A percentile compares a stretch with the other conserved stretches of the same genome.
Evolutionary conservation across 1,140 invertebrate genomes (phyloP).

Genomic region (Drosophila pandora): DNA sequence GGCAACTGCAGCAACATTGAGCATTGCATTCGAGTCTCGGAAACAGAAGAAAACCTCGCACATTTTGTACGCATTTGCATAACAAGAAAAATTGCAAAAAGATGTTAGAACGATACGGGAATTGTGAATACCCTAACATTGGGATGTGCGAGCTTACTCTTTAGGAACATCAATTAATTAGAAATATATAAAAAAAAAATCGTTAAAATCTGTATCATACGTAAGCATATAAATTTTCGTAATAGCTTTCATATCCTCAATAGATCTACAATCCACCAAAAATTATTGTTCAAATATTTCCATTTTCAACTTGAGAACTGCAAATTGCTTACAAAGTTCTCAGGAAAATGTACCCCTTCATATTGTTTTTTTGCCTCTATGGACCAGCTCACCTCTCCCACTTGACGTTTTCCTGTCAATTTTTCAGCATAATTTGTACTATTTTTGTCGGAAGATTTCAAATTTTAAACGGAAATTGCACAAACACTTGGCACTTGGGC

Average conservation of each 20-base stretch:
- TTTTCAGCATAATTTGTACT: slow-evolving; percentile 73
- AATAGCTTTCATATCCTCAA: not conserved
- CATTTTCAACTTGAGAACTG: slow-evolving; percentile 40
- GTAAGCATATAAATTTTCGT: not conserved
- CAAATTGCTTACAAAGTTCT: slow-evolving; percentile 69
- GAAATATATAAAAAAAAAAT: too few relatives aligned
- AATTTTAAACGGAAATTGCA: slow-evolving; percentile 80
- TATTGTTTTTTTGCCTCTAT: not conserved
- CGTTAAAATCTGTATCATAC: not conserved
- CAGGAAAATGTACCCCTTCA: slow-evolving; percentile 56
- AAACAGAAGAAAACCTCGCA: slow-evolving; percentile 69
- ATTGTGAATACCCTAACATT: slow-evolving; percentile 42
- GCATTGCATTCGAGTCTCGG: slow-evolving; percentile 38
- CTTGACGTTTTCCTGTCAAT: slow-evolving; percentile 64
- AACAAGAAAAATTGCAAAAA: slow-evolving; percentile 56
- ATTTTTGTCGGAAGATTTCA: slow-evolving; percentile 69
- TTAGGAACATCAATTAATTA: not conserved
- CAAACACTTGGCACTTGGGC: slow-evolving; percentile 72
- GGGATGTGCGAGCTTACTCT: too few relatives aligned
- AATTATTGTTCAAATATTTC: slow-evolving; percentile 44
- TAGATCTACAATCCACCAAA: slow-evolving; percentile 8
- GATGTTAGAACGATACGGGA: slow-evolving; percentile 20
- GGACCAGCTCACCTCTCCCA: slow-evolving; percentile 30
- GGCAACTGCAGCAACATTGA: slow-evolving; percentile 37
- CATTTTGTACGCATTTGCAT: slow-evolving; percentile 81